Conservation (phyloP, 2,113 vertebrate species). For the Sceloporus tristichus region DNA sequence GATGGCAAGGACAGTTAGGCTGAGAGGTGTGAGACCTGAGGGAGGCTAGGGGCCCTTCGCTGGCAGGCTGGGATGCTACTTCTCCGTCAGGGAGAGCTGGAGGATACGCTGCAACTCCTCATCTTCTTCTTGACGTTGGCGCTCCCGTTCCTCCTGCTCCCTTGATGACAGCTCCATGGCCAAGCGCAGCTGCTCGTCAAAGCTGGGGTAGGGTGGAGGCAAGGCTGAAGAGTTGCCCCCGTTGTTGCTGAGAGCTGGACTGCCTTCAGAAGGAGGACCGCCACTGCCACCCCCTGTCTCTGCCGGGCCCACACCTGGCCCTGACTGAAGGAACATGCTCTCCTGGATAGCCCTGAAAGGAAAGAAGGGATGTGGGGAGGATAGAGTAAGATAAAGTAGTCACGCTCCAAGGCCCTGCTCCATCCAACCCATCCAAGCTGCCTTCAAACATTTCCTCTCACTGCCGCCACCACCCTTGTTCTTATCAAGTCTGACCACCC, state of each 20-base stretch:
- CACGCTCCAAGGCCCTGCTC: not conserved
- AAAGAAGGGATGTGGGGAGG: fast-evolving
- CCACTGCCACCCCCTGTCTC: not conserved
- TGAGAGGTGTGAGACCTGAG: slow-evolving; percentile 12
- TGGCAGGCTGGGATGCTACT: slow-evolving; percentile 74
- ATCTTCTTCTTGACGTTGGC: slow-evolving; percentile 79
- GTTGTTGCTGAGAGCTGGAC: slow-evolving; percentile 42
- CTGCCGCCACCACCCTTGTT: not conserved
- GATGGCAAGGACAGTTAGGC: slow-evolving; percentile 41
- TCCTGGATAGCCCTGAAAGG: slow-evolving; percentile 89
- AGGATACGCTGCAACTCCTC: slow-evolving; percentile 92
- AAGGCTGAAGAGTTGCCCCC: slow-evolving; percentile 66
- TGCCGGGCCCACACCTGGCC: slow-evolving; percentile 30
- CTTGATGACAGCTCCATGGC: slow-evolving; percentile 91
- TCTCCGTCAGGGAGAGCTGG: slow-evolving; percentile 92
- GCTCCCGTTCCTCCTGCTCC: slow-evolving; percentile 90
- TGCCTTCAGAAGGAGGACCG: not conserved
- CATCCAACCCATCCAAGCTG: not conserved
- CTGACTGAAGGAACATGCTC: slow-evolving; percentile 83
- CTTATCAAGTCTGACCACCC: not conserved
- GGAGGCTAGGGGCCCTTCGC: slow-evolving; percentile 13
- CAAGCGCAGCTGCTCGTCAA: slow-evolving; percentile 90
- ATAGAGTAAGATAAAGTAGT: not conserved
- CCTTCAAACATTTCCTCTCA: too few relatives aligned
- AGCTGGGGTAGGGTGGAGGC: slow-evolving; percentile 76